Base-by-base conservation (phyloP, 1,140 invertebrate species). In the Papilio machaon region DNA sequence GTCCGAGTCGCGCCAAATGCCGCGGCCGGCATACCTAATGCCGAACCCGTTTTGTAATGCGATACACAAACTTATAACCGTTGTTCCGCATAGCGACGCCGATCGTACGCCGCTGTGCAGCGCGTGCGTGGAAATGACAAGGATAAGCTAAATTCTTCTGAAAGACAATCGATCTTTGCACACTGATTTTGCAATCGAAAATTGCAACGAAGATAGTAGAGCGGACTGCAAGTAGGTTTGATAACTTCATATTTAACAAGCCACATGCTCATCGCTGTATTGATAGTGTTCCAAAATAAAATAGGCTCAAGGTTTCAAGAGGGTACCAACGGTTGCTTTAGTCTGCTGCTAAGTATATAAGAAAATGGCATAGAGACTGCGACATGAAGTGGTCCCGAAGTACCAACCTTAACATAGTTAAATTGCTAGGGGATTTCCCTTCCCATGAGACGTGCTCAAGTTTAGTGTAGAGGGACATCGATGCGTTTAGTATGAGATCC, bases 11-110 rank as follows among this genome's bases (percentile, higher is more conserved):
- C 88, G 88, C 87, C 87, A 88, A 92, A 88, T 86, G 86, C 84
- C 82, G 84, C 82, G 82, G 58, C 30, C 79, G 82, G 91, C 88
- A 92, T 92, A 92, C 89, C 74, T 88, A 93, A 90, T 91, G 87
- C 86, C 85, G 75, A 80, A 79, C 74, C 83, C 82, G 82, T 80
- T 86, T 91, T 91, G 86, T 86, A 84, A 92, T 91, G 89, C 89
- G 83, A 83, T 82, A 83, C 88, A 87, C 88, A 89, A 89, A 88
- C 87, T 88, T 86, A 81, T 92, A 90, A 90, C 88, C 87, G 90
- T 90, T 47, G 79, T 77, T 85, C 86, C 85, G 85, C 85, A 87
- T 85, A 85, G 82, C 84, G 67, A 80, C 67, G 60, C 10, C 30
- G 30, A 35, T 9, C 54, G 15, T 30, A 19, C 35, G 47, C 38